phyloP scores from a whole-genome alignment of 2,113 vertebrate species.

The Hippopotamus amphibius region DNA sequence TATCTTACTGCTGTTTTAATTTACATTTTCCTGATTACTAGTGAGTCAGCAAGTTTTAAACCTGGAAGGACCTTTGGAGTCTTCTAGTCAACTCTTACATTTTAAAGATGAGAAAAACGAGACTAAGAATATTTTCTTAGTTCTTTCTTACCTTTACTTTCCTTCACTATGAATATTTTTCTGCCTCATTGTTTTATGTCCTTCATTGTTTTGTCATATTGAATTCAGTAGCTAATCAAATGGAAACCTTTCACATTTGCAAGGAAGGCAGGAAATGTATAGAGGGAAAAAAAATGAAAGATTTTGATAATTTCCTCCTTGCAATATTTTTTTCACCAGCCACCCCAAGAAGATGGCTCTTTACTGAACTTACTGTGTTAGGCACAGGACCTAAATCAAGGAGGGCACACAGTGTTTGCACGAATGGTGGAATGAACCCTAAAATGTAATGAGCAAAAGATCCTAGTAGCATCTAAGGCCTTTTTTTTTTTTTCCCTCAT shows the following conservation, averaged over 20 bases:
- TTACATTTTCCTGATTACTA: neutral
- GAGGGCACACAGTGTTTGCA: neutral
- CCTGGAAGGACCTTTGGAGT: neutral
- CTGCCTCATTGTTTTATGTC: neutral
- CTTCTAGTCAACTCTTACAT: neutral
- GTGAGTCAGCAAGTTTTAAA: neutral
- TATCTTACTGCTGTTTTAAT: neutral
- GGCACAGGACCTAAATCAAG: neutral
- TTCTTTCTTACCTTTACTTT: slow-evolving; percentile 12
- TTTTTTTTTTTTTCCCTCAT: neutral
- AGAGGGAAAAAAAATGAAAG: neutral
- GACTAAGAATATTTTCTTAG: neutral
- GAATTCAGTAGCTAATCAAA: neutral
- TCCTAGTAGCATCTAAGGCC: neutral
- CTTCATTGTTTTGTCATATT: neutral
- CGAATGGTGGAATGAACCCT: neutral
- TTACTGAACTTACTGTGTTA: neutral
- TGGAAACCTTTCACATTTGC: neutral
- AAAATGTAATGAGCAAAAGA: neutral
- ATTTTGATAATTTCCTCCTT: neutral
- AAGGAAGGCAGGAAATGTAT: neutral
- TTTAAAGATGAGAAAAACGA: neutral
- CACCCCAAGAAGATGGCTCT: neutral
- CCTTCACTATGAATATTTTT: neutral
- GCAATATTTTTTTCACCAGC: neutral